These are phyloP conservation scores for Parelbella ahira DNA, from an alignment of 2,888 invertebrate genomes.

Conservation along the genomic window DNA sequence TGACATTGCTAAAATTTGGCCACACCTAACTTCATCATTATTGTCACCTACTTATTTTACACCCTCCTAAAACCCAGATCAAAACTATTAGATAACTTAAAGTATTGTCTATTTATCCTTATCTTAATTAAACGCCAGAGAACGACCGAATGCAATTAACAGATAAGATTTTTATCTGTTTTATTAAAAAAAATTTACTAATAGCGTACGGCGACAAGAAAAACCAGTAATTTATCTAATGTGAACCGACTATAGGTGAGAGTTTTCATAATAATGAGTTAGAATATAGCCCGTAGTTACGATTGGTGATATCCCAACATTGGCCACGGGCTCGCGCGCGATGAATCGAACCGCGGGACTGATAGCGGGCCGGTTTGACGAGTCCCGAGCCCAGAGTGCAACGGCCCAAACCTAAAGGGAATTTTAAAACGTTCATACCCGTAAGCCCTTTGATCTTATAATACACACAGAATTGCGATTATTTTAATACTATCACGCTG, in stretches of 20 bases:
- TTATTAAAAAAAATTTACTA: too few relatives aligned
- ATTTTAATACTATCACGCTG: conserved; percentile 2
- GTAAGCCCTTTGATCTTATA: conserved; percentile 62
- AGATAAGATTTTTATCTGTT: too few relatives aligned
- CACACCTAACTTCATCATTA: too few relatives aligned
- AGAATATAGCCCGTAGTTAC: conserved; percentile 57
- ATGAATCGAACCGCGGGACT: conserved; percentile 73
- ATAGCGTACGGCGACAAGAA: too few relatives aligned
- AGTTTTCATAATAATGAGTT: conserved; percentile 42
- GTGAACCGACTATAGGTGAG: conserved; percentile 14
- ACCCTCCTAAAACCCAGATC: too few relatives aligned
- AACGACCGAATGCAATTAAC: too few relatives aligned
- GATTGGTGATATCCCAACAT: conserved; percentile 67
- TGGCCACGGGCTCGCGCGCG: conserved; percentile 60
- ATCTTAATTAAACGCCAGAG: conserved; percentile 1
- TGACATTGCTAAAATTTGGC: conserved; percentile 9
- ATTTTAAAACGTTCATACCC: conserved; percentile 71
- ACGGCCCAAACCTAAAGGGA: conserved; percentile 77
- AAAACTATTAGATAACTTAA: too few relatives aligned
- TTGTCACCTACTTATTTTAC: too few relatives aligned
- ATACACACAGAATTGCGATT: conserved; percentile 19
- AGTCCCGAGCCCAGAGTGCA: conserved; percentile 72
- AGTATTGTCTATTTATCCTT: too few relatives aligned
- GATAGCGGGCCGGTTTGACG: conserved; percentile 79
- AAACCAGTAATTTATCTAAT: too few relatives aligned